phyloP scores from a whole-genome alignment of 2,113 vertebrate species.

The Trichomycterus rosablanca region DNA sequence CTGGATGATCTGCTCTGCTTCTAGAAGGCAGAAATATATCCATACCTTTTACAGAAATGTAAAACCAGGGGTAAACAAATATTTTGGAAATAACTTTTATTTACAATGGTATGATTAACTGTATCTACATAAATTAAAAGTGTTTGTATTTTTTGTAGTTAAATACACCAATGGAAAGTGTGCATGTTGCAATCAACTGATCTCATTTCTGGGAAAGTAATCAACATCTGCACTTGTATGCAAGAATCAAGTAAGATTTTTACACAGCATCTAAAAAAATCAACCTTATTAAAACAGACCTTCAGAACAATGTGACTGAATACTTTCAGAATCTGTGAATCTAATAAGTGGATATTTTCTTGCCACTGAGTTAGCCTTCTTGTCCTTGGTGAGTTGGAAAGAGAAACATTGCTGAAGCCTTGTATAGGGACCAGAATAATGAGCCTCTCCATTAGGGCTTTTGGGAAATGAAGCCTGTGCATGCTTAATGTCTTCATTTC shows the following conservation, averaged over 20 bases:
- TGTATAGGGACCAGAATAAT: conserved; percentile 48
- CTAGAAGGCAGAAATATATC: not conserved
- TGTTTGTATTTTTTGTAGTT: too few relatives aligned
- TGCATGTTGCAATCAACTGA: conserved; percentile 6
- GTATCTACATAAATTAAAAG: too few relatives aligned
- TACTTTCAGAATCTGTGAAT: conserved; percentile 34
- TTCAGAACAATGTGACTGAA: conserved; percentile 16
- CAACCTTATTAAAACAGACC: conserved; percentile 25
- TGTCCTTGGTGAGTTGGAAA: conserved; percentile 37
- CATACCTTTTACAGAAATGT: too few relatives aligned
- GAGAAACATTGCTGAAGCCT: conserved; percentile 34
- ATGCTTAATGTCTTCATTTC: conserved; percentile 39
- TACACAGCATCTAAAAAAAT: conserved; percentile 7
- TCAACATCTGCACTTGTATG: conserved; percentile 14
- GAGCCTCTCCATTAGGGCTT: conserved; percentile 55
- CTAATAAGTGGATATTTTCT: conserved; percentile 6
- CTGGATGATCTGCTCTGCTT: conserved; percentile 2
- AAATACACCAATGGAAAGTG: too few relatives aligned
- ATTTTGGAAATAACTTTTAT: too few relatives aligned
- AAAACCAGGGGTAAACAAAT: too few relatives aligned
- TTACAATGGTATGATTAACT: too few relatives aligned
- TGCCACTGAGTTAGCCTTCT: conserved; percentile 14
- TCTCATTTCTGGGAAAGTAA: conserved; percentile 21
- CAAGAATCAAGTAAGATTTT: conserved; percentile 17
- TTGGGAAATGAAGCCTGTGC: conserved; percentile 44